Conservation (phyloP, 1,140 invertebrate genomes). For the Metaphire vulgaris region DNA sequence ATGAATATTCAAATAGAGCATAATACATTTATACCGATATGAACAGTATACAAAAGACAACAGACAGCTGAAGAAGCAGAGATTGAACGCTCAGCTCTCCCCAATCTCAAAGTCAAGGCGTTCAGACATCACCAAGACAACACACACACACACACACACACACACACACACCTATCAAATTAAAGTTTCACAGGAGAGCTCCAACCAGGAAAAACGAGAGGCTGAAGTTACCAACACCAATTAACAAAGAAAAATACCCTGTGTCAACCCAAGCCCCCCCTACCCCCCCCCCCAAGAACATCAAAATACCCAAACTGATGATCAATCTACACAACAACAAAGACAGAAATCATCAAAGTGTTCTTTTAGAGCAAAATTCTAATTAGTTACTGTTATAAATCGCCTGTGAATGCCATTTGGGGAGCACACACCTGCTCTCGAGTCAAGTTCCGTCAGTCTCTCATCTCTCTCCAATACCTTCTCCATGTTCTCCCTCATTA, state of each 20-base stretch:
- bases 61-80: not conserved
- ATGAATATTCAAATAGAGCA: not conserved
- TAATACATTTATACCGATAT: not conserved
- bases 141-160: no score
- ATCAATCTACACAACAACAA: not conserved
- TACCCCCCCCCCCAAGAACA: no score
- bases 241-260: no score
- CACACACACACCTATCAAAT: no score
- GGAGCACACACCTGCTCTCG: slow-evolving; percentile 31
- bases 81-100: not conserved
- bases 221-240: no score
- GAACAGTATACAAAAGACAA: not conserved
- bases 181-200: no score
- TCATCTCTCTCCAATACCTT: slow-evolving; percentile 41
- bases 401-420: not conserved
- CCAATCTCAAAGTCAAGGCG: not conserved
- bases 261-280: no score
- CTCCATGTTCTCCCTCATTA: slow-evolving; percentile 41
- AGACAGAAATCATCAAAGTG: not conserved
- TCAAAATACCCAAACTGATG: no score
- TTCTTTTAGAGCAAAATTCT: not conserved
- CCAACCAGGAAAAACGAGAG: no score
- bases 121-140: not conserved
- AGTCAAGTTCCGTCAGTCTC: slow-evolving; percentile 36
- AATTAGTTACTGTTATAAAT: not conserved